Conservation (phyloP, 23 tunicate genomes). For the Halocynthia roretzi region DNA sequence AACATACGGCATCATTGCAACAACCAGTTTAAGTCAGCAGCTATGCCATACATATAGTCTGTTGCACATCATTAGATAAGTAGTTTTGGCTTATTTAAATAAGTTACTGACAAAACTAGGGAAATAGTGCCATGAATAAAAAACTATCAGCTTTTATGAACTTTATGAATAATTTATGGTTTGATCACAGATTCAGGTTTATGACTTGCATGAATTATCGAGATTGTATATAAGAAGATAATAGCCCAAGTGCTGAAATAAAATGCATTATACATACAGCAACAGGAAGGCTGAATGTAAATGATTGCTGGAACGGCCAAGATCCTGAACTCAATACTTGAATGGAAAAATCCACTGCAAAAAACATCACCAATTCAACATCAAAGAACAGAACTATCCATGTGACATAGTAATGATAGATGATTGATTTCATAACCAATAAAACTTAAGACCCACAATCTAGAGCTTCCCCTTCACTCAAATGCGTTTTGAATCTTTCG, state of each 20-base stretch:
- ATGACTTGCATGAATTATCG: no score
- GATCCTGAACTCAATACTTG: conserved; percentile 93
- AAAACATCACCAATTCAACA: conserved; percentile 12
- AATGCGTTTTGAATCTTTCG: conserved; percentile 69
- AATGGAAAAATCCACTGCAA: conserved; percentile 88
- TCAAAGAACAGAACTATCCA: not conserved
- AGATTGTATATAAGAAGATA: not conserved
- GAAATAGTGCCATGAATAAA: no score
- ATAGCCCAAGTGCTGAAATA: not conserved
- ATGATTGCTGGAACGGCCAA: conserved; percentile 90
- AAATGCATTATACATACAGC: conserved; percentile 35
- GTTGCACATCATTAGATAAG: no score
- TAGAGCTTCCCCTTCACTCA: conserved; percentile 22
- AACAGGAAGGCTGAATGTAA: conserved; percentile 64
- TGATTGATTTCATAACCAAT: not conserved
- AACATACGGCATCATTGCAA: no score
- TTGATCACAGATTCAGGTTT: no score
- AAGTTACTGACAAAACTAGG: no score
- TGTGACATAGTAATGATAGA: not conserved
- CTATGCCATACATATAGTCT: no score
- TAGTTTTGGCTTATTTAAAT: no score
- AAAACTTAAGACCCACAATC: conserved; percentile 24
- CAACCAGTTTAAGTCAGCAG: no score
- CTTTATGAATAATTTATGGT: no score
- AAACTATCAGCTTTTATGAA: no score